Evolutionary conservation across 2,113 vertebrate species (phyloP).

Genomic region (Struthio camelus): DNA sequence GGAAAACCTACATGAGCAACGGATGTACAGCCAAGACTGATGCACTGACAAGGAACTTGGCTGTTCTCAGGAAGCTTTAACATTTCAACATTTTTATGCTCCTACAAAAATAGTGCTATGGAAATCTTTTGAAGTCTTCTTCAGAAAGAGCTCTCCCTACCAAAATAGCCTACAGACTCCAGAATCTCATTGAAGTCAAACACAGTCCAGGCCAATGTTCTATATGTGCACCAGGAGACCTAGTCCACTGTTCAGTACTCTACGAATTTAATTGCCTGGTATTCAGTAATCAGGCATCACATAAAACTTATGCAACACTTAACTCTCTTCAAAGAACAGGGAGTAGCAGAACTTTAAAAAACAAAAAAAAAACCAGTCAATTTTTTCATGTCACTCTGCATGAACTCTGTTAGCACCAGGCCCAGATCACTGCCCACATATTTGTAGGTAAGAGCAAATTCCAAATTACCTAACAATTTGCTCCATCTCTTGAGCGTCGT

Average conservation of each 20-base stretch:
- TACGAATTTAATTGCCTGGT: background rate
- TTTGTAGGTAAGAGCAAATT: background rate
- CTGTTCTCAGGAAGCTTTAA: background rate
- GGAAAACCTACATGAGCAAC: conserved; percentile 37
- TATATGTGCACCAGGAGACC: background rate
- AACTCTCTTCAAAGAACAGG: background rate
- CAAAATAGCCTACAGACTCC: too few relatives aligned
- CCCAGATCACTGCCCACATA: background rate
- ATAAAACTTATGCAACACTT: background rate
- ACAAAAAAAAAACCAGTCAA: background rate
- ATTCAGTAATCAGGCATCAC: background rate
- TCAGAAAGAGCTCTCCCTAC: too few relatives aligned
- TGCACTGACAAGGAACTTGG: conserved; percentile 1
- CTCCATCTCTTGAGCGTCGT: background rate
- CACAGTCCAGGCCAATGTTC: background rate
- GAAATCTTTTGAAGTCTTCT: too few relatives aligned
- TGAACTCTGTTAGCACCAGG: background rate
- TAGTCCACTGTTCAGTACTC: background rate
- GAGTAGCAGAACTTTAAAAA: background rate
- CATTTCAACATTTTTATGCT: conserved; percentile 18
- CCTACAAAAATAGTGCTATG: background rate
- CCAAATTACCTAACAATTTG: background rate
- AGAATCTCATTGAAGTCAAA: background rate
- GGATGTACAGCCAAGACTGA: background rate
- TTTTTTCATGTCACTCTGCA: background rate